A percentile compares a stretch with the other conserved stretches of the same genome.
Conservation (phyloP, 2,888 invertebrate genomes). For the Campopleginae sp. region DNA sequence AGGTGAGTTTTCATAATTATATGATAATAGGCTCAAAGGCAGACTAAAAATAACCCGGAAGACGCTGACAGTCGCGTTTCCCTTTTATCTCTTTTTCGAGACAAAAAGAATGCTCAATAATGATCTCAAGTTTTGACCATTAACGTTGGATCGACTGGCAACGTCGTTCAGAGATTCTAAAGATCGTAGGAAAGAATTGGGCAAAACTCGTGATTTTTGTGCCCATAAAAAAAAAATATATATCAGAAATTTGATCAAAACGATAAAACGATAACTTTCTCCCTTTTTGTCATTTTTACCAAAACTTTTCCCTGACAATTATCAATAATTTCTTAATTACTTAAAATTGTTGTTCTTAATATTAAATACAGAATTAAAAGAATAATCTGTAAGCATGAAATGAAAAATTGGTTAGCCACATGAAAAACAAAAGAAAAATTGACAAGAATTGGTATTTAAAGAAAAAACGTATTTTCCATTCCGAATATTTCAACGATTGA, state of each 20-base stretch:
- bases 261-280: background rate
- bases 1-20: constrained; percentile 49
- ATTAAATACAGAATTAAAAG: background rate
- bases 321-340: constrained; percentile 34
- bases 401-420: background rate
- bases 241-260: background rate
- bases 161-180: constrained; percentile 40
- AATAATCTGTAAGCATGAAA: background rate
- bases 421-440: background rate
- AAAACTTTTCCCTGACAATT: constrained; percentile 7
- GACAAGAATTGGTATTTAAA: background rate
- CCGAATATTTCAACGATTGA: background rate
- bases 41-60: constrained; percentile 46
- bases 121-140: background rate
- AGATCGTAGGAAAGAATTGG: background rate
- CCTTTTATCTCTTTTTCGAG: background rate
- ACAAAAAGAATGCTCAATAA: background rate
- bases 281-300: constrained; percentile 7
- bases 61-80: constrained; percentile 29
- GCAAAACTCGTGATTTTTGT: constrained; percentile 1
- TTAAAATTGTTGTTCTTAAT: constrained; percentile 26
- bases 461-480: background rate
- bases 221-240: background rate
- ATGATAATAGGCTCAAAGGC: constrained; percentile 59
- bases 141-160: background rate